phyloP scores from a whole-genome alignment of 2,113 vertebrate species.

The Oryctolagus cuniculus region mOryCun1.1 NC_091451.1:35041501-35042000 shows the following conservation, averaged over 20 bases:
- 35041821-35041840: neutral
- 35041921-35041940: neutral
- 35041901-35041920: neutral
- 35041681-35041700: conserved; percentile 70
- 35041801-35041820: conserved; percentile 4
- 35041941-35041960: neutral
- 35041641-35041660: too few species aligned
- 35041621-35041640: too few species aligned
- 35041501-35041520: too few species aligned
- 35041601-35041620: too few species aligned
- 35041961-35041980: accelerated
- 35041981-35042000: accelerated
- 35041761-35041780: conserved; percentile 61
- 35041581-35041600: too few species aligned
- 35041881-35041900: neutral
- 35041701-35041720: conserved; percentile 65
- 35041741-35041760: conserved; percentile 56
- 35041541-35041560: too few species aligned
- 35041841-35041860: accelerated
- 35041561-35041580: too few species aligned
- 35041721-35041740: conserved; percentile 62
- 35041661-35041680: conserved; percentile 46
- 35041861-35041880: neutral
- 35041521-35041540: too few species aligned
- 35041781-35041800: conserved; percentile 80